phyloP scores from a whole-genome alignment of 1,140 invertebrate species.

The Phymorhynchus buccinoides region DNA sequence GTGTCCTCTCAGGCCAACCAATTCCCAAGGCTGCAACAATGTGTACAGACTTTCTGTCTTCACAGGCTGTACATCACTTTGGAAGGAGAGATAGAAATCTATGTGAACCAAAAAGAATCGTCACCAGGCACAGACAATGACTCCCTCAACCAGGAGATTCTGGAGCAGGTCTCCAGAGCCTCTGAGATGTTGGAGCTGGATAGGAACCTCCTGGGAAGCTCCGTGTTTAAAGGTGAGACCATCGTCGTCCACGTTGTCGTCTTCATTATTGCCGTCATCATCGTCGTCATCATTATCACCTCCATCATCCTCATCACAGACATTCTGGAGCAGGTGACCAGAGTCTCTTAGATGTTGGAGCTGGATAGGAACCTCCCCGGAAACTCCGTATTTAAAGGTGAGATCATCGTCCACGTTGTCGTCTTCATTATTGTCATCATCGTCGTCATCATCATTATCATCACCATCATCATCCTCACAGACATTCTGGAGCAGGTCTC shows the following conservation, averaged over 20 bases:
- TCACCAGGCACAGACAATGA: conserved; percentile 23
- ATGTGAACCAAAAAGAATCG: conserved; percentile 45
- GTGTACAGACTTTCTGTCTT: neutral
- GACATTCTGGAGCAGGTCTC: conserved; percentile 41
- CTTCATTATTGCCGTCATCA: too few relatives aligned
- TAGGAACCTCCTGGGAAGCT: conserved; percentile 37
- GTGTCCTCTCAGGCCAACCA: too few relatives aligned
- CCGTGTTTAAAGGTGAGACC: conserved; percentile 42
- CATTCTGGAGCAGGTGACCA: too few relatives aligned
- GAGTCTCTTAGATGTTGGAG: too few relatives aligned
- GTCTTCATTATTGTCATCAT: too few relatives aligned
- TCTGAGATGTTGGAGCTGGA: conserved; percentile 40
- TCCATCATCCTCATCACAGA: too few relatives aligned
- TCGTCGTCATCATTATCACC: too few relatives aligned
- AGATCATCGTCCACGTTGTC: too few relatives aligned
- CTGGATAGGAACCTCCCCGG: too few relatives aligned
- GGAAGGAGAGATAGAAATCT: conserved; percentile 38
- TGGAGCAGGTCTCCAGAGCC: conserved; percentile 34
- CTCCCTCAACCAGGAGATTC: conserved; percentile 43
- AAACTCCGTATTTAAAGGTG: conserved; percentile 42
- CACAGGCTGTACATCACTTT: conserved; percentile 47
- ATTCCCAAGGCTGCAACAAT: neutral
- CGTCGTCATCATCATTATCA: too few relatives aligned
- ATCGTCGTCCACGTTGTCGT: too few relatives aligned
- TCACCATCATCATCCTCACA: too few relatives aligned